Evolutionary conservation across 2,113 vertebrate genomes (phyloP).

Genomic region (Ivindomyrus marchei): DNA sequence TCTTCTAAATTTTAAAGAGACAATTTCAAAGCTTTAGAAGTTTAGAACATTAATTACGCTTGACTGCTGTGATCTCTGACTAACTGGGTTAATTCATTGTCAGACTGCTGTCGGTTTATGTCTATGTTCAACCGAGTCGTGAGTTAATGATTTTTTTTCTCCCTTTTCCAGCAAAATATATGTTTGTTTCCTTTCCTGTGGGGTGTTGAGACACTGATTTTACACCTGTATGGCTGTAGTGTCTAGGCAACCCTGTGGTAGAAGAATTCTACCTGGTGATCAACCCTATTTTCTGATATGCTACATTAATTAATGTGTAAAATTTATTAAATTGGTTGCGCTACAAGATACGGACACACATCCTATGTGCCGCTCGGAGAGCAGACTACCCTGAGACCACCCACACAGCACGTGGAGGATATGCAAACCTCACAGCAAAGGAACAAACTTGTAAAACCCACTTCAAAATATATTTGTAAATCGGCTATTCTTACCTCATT

Average conservation of each 20-base stretch:
- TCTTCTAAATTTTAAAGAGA: too few relatives aligned
- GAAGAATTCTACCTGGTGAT: background rate
- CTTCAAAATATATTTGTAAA: background rate
- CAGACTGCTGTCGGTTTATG: too few relatives aligned
- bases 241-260: background rate
- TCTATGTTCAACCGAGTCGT: too few relatives aligned
- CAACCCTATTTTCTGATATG: background rate
- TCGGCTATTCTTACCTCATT: conserved; percentile 60
- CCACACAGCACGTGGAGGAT: background rate
- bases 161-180: too few relatives aligned
- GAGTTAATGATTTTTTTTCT: too few relatives aligned
- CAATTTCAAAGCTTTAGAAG: too few relatives aligned
- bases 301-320: background rate
- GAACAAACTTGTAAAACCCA: background rate
- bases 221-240: background rate
- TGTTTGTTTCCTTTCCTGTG: too few relatives aligned
- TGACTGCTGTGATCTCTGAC: too few relatives aligned
- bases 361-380: background rate
- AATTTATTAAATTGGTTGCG: background rate
- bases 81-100: too few relatives aligned
- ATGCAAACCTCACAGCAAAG: background rate
- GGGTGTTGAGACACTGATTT: too few relatives aligned
- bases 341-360: background rate
- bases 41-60: too few relatives aligned
- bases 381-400: background rate